Conservation (phyloP, 2,797 vertebrate species). For the Pangasius mekongensis region DNA sequence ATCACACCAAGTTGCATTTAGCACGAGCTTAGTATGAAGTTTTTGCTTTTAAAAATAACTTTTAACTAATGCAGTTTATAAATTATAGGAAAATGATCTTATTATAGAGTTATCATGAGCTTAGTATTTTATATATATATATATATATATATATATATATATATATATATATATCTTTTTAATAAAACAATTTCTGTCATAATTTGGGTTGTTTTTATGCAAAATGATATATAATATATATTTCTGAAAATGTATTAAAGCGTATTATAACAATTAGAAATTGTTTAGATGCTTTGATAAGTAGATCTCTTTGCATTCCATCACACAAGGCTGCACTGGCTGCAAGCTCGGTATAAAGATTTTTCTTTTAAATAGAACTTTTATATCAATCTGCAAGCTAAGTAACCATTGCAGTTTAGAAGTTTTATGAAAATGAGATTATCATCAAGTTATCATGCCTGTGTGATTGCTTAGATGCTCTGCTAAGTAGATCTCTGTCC, state of each 20-base stretch:
- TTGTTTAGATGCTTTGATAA: background rate
- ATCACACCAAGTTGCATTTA: conserved; percentile 14
- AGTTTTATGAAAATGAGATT: background rate
- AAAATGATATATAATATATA: background rate
- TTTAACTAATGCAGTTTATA: background rate
- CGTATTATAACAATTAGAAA: background rate
- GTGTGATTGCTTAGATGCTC: background rate
- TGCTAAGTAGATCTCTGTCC: background rate
- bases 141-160: too few species aligned
- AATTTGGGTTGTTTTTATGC: background rate
- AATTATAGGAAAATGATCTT: background rate
- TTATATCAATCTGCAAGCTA: background rate
- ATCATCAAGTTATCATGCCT: background rate
- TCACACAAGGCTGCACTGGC: background rate
- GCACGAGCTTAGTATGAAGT: background rate
- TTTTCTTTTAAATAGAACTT: background rate
- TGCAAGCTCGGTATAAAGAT: background rate
- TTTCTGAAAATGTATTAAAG: background rate
- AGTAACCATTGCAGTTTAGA: background rate
- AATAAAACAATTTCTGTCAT: too few species aligned
- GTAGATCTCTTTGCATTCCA: background rate
- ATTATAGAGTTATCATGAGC: background rate
- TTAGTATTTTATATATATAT: too few species aligned
- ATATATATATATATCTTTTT: too few species aligned
- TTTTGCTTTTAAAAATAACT: background rate